Base-by-base conservation (phyloP, 2,888 invertebrate species). In the Agrochola lota region DNA sequence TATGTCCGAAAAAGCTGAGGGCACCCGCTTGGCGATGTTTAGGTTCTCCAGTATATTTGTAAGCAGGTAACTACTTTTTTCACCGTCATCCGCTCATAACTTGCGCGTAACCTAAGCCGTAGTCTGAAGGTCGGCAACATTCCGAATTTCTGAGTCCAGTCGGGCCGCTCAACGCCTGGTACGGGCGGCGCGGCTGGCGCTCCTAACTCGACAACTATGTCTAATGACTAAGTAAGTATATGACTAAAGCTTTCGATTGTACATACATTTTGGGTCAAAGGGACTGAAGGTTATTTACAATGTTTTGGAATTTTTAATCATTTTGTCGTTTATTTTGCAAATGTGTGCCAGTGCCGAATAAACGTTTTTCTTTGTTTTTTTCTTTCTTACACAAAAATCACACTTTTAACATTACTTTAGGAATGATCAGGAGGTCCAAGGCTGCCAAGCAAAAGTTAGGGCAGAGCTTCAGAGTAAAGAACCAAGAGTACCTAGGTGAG, bases 111-210 rank as follows among this genome's bases (percentile, higher is more conserved):
- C 69, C 73, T 70, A 91, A 93, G 92, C 93, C 93, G 92, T 12
- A 62, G 26, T 75, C 91, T 91, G 95, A 96, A 96, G 96, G 96
- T 94, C 95, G 93, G 88, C 94, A 83, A 92, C 96, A 96, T 96
- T 96, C 96, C 96, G 90, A 96, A 96, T 94, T 95, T 95, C 92
- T 94, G 94, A 95, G 92, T 94, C 92, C 92, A 89, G 89, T 88
- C 87, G 91, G 90, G 89, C 67, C 78, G 88, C 86, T 93, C 93
- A 93, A 94, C 81, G 88, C 88, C 93, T 94, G 95, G 94, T 93
- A 95, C 95, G 92, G 87, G 67, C 78, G 88, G 91, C 88, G 86
- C 91, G 91, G 91, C 88, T 40, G 86, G 81, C 86, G 85, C 86
- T 79, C 85, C 79, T 84, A 86, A 79, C 67, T 68, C 80, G 30